Percentiles rank a stretch among this genome's conserved stretches.
These are phyloP conservation scores for Phrynocephalus guinanensis DNA, from an alignment of 2,797 vertebrate species.

Conservation along the genomic window DNA sequence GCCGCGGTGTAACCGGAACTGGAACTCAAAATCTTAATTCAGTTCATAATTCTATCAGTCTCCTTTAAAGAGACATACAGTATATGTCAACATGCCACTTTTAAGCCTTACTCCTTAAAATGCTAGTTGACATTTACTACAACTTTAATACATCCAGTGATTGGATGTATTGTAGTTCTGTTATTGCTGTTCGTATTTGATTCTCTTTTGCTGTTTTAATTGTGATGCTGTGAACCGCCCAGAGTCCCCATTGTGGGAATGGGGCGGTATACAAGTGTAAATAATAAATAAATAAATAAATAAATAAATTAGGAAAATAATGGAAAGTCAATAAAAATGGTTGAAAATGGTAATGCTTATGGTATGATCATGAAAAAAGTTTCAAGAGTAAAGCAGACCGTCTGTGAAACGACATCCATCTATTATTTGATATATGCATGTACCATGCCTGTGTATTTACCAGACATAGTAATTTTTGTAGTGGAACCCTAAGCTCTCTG, in stretches of 20 bases:
- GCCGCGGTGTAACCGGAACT: too few relatives aligned
- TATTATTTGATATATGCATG: not conserved
- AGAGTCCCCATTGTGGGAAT: too few relatives aligned
- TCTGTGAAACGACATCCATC: not conserved
- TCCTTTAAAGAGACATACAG: not conserved
- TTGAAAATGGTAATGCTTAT: not conserved
- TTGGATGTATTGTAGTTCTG: too few relatives aligned
- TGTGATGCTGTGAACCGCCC: too few relatives aligned
- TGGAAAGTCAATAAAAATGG: not conserved
- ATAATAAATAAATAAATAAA: too few relatives aligned
- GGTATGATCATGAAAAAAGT: not conserved
- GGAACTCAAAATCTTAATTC: not conserved
- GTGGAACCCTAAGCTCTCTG: not conserved
- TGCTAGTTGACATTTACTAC: not conserved
- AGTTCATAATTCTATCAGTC: not conserved
- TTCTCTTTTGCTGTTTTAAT: too few relatives aligned
- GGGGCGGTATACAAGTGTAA: too few relatives aligned
- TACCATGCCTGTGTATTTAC: not conserved
- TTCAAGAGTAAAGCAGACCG: not conserved
- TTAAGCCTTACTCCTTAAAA: not conserved
- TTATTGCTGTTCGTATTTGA: too few relatives aligned
- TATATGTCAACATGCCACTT: slow-evolving; percentile 43
- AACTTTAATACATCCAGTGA: slow-evolving; percentile 27
- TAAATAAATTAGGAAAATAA: slow-evolving; percentile 3
- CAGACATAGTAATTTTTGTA: not conserved